These are phyloP conservation scores for Hofmannophila pseudospretella DNA, from an alignment of 2,888 invertebrate species.

Conservation along the genomic window DNA sequence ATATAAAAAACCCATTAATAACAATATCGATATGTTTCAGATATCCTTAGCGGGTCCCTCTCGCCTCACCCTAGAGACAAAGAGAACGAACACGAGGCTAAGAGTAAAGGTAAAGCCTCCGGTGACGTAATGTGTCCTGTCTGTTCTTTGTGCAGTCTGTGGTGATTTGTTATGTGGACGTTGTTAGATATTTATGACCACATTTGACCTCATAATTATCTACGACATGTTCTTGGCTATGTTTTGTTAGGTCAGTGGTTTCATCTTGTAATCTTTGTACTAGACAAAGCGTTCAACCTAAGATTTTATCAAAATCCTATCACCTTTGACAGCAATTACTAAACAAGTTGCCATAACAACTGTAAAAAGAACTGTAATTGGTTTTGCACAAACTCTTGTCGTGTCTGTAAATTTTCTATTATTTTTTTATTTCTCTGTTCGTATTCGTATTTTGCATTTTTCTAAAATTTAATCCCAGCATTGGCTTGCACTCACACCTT, in stretches of 20 bases:
- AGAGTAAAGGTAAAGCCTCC: constrained; percentile 82
- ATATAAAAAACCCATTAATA: no score
- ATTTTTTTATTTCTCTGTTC: constrained; percentile 24
- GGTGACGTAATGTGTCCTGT: constrained; percentile 48
- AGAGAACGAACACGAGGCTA: constrained; percentile 86
- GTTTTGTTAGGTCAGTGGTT: no score
- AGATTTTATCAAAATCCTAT: no score
- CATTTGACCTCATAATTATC: no score
- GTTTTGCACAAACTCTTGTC: constrained; percentile 54
- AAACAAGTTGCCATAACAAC: constrained; percentile 7
- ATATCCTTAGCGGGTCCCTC: constrained; percentile 87
- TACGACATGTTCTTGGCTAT: no score
- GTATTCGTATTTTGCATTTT: constrained; percentile 10
- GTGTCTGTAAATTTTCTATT: constrained; percentile 31
- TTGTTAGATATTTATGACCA: no score
- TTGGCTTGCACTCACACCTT: constrained; percentile 72
- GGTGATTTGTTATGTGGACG: constrained; percentile 14
- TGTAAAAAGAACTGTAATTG: constrained; percentile 49
- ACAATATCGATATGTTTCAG: constrained; percentile 74
- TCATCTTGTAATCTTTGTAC: no score
- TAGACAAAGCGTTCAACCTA: no score
- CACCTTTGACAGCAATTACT: neutral
- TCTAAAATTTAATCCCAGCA: constrained; percentile 33
- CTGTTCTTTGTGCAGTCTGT: constrained; percentile 37
- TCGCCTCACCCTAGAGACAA: constrained; percentile 78